Conservation (phyloP, 2,797 vertebrate genomes). For the Acipenser ruthenus region DNA sequence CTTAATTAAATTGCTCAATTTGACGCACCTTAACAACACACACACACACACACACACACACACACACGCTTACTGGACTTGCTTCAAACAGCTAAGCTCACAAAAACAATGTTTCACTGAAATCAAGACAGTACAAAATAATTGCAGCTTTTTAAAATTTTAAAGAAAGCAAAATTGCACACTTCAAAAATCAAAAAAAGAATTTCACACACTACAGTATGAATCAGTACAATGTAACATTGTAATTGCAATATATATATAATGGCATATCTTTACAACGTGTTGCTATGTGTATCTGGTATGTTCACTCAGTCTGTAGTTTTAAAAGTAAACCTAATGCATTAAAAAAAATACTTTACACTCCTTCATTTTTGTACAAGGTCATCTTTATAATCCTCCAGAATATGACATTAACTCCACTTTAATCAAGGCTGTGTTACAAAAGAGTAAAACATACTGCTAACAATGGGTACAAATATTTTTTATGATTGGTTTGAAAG, state of each 20-base stretch:
- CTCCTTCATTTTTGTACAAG: conserved; percentile 22
- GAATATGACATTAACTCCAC: conserved; percentile 8
- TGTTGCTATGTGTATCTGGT: conserved; percentile 22
- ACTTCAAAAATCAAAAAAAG: conserved; percentile 39
- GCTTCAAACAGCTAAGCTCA: no score
- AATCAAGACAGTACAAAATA: conserved; percentile 40
- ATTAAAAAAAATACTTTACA: conserved; percentile 26
- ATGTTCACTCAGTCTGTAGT: conserved; percentile 19
- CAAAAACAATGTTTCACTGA: background rate
- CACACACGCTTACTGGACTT: background rate
- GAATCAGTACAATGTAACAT: conserved; percentile 46
- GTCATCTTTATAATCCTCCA: conserved; percentile 25
- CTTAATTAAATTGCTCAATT: no score
- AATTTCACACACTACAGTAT: conserved; percentile 49
- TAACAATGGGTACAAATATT: conserved; percentile 5
- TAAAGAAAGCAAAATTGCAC: conserved; percentile 54
- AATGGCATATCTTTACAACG: conserved; percentile 45
- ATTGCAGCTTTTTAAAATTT: conserved; percentile 40
- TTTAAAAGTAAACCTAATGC: conserved; percentile 29
- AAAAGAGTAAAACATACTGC: conserved; percentile 16
- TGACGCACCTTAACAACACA: no score
- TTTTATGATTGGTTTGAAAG: conserved; percentile 10
- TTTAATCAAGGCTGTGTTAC: conserved; percentile 16
- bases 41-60: background rate
- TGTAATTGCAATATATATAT: conserved; percentile 53